Evolutionary conservation across 2,888 invertebrate species (phyloP), one percentile per base, ranked within the genome.

Genomic region (Lucinisca nassula): DNA sequence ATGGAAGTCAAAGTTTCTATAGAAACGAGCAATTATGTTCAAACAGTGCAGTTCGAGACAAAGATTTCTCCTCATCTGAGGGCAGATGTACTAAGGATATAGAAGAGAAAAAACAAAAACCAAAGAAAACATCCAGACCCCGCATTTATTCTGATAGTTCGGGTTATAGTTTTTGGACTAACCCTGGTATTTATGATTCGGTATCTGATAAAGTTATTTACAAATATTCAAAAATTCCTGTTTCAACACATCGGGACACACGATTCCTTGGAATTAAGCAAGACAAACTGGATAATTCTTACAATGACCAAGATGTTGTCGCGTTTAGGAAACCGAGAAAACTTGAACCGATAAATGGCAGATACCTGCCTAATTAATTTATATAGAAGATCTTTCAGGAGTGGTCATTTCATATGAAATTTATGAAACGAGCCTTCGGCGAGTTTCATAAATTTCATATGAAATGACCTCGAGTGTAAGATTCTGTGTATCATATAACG

Each of bases 1-100:
- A 84, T 51, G 73, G 24, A 74, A 72, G 49, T 75, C 78, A 79
- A 75, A 76, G 85, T 88, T 81, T 55, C 84, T 77, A 81, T 82
- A 72, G 85, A 35, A 88, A 81, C 85, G 38, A 76, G 79, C 51
- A 70, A 58, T 70, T 37, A 81, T 73, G 72, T 82, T 55, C 70
- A 27, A 81, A 83, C 30, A 82, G 81, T 70, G n/a, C 82, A 21
- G 70, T 80, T 74, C 37, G 78, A 51, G 85, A 83, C 3, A 79
- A 70, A 30, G 78, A 88, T 81, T 70, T 76, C 61, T 55, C 21
- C 10, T 55, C 72, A 38, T 17, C 35, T n/a, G 12, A 58, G 8
- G 27, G n/a, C 27, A n/a, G 27, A 24, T 27, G 10, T 58, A 12
- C 27, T 3, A 27, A 67, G 1, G 21, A 67, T 30, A 24, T 35